Percentiles rank a stretch among this genome's conserved stretches.
These are phyloP conservation scores for Nylanderia fulva DNA, from an alignment of 1,140 invertebrate genomes.

Conservation along the genomic window DNA sequence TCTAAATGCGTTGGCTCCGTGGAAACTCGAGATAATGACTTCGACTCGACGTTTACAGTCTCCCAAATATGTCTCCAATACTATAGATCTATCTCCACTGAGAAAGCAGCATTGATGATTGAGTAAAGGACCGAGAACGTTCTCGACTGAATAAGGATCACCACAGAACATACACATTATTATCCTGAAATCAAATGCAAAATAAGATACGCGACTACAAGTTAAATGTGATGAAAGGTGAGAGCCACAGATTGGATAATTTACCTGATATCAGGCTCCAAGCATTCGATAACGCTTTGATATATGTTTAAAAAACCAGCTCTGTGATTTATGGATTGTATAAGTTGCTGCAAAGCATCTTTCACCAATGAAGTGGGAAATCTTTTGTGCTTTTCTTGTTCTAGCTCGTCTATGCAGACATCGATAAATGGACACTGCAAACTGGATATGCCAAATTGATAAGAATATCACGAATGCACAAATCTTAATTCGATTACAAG, in stretches of 20 bases:
- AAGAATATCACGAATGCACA: background rate
- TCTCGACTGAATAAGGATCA: constrained; percentile 96
- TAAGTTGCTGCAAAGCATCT: constrained; percentile 91
- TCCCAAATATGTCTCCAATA: constrained; percentile 96
- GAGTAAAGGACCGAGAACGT: constrained; percentile 94
- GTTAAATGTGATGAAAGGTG: constrained; percentile 58
- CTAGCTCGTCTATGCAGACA: constrained; percentile 90
- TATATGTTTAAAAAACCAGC: constrained; percentile 91
- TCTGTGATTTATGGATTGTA: constrained; percentile 91
- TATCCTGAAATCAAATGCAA: constrained; percentile 88
- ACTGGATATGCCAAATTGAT: constrained; percentile 82
- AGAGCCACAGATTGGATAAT: background rate
- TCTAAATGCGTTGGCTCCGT: constrained; percentile 96
- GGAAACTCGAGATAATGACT: constrained; percentile 97
- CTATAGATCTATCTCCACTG: constrained; percentile 94
- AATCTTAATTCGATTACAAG: constrained; percentile 40
- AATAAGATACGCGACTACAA: constrained; percentile 23
- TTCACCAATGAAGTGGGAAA: constrained; percentile 88
- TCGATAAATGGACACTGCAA: constrained; percentile 96
- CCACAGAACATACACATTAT: constrained; percentile 99
- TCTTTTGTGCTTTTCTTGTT: constrained; percentile 85
- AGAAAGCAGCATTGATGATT: constrained; percentile 95
- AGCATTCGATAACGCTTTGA: constrained; percentile 91
- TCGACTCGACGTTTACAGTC: constrained; percentile 96
- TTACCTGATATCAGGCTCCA: constrained; percentile 94